phyloP scores from a whole-genome alignment of 2,797 vertebrate species.

The Coregonus ussuriensis region DNA sequence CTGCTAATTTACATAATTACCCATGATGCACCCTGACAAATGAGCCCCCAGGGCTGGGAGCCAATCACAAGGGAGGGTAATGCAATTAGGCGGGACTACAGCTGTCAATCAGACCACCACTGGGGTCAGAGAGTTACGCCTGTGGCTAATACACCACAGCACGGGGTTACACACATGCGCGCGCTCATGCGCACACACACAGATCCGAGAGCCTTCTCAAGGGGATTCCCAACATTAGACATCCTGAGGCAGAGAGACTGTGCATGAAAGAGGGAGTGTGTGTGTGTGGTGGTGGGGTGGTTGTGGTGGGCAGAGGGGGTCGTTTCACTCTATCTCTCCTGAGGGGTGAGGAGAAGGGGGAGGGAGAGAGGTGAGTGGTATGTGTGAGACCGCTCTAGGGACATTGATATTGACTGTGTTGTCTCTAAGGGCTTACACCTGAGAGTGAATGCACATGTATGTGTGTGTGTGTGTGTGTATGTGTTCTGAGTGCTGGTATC shows the following conservation, averaged over 20 bases:
- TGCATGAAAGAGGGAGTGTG: slow-evolving; percentile 23
- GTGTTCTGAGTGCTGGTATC: slow-evolving; percentile 36
- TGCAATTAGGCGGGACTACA: slow-evolving; percentile 81
- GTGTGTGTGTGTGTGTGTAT: slow-evolving; percentile 24
- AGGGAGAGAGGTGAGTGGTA: slow-evolving; percentile 21
- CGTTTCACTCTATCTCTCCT: slow-evolving; percentile 43
- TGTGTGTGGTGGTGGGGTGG: background rate
- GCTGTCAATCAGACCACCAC: slow-evolving; percentile 76
- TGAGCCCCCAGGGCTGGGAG: slow-evolving; percentile 74
- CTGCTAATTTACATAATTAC: slow-evolving; percentile 34
- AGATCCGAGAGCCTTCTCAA: slow-evolving; percentile 16
- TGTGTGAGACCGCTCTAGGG: slow-evolving; percentile 43
- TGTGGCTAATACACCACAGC: slow-evolving; percentile 67
- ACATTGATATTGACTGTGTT: slow-evolving; percentile 56
- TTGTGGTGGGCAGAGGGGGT: slow-evolving; percentile 11
- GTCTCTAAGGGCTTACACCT: slow-evolving; percentile 54
- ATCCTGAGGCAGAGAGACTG: slow-evolving; percentile 10
- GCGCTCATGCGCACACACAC: slow-evolving; percentile 27
- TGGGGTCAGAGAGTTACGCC: slow-evolving; percentile 68
- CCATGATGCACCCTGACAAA: slow-evolving; percentile 78
- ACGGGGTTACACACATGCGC: slow-evolving; percentile 35
- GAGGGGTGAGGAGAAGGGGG: slow-evolving; percentile 32
- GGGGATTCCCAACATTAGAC: slow-evolving; percentile 8
- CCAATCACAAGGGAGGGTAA: slow-evolving; percentile 80
- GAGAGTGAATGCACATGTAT: slow-evolving; percentile 41